Percentiles rank a stretch among this genome's conserved stretches.
Evolutionary conservation across 2,113 vertebrate species (phyloP).

Genomic region (Istiophorus platypterus): DNA sequence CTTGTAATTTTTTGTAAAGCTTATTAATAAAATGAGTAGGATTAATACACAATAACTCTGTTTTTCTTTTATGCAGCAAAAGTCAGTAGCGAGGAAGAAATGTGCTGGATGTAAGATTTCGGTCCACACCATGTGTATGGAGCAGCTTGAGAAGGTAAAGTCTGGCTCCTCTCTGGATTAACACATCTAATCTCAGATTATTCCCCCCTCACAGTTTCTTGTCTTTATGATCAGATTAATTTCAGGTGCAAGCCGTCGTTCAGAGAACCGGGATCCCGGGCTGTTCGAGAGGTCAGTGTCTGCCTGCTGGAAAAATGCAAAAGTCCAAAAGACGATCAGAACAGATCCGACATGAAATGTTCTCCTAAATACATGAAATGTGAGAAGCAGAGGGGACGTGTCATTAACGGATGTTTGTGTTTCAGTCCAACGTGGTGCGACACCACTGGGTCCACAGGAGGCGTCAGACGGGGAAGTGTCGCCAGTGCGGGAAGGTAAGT

Average conservation of each 20-base stretch:
- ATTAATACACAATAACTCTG: not conserved
- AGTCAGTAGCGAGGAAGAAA: conserved; percentile 92
- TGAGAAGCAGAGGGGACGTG: no score
- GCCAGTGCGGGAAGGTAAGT: conserved; percentile 95
- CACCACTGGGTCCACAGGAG: conserved; percentile 98
- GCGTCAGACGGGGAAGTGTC: conserved; percentile 94
- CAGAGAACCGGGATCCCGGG: conserved; percentile 93
- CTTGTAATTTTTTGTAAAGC: no score
- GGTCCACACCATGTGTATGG: conserved; percentile 93
- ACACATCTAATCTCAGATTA: conserved; percentile 28
- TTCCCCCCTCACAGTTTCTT: not conserved
- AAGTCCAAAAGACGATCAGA: not conserved
- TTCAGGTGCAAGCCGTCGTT: conserved; percentile 98
- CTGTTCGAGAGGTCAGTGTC: conserved; percentile 89
- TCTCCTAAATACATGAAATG: no score
- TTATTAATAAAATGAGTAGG: no score
- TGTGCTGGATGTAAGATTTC: conserved; percentile 97
- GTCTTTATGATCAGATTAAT: conserved; percentile 88
- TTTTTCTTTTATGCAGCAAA: conserved; percentile 85
- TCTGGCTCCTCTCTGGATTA: conserved; percentile 18
- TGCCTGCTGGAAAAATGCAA: not conserved
- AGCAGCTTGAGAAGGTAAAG: conserved; percentile 94
- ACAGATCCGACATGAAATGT: no score
- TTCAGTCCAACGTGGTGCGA: conserved; percentile 89
- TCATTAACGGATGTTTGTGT: not conserved